Base-by-base conservation (phyloP, 2,113 vertebrate species). In the Caloenas nicobarica region DNA sequence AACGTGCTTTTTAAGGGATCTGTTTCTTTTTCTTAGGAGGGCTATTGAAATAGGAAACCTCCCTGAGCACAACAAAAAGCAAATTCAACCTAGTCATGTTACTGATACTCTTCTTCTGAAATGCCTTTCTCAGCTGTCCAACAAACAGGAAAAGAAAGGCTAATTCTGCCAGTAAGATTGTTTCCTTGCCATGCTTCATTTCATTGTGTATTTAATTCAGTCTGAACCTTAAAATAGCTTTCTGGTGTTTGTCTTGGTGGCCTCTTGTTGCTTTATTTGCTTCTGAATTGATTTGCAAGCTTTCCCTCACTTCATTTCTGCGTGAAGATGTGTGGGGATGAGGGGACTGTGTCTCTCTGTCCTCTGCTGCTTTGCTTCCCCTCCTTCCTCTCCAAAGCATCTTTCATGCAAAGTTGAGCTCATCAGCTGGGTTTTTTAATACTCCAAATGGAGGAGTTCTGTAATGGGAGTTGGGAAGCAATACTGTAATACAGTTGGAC, bases 241-340 rank as follows among this genome's bases (percentile, higher is more conserved):
- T 86, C 51, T 72, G 65, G 22, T 88, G 25, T 86, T 91, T 93
- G 50, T 68, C 40, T 70, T 88, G 65, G 50, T 95, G 74, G 58
- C 51, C 60, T 89, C 33, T 87, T 73, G 36, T 87, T 73, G 82
- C 61, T 93, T 95, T 95, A 83, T 89, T 91, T 92, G 64, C 80
- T 73, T 88, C 69, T 69, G 60, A 93, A 88, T 91, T 81, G 71
- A 88, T 93, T 88, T 85, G 25, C 82, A 83, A 58, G 82, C 74
- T 93, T 95, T 86, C 62, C 16, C 46, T 86, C 5, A 1, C 58
- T 85, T 74, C 42, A 29, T 51, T 92, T 78, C 86, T 78, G 80
- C 33, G 2, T 13, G 38, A 42, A 93, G 86, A 42, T 81, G 58
- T 44, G 26, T 76, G 38, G 40, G 56, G 88, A 44, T 83, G 51